Base-by-base conservation (phyloP, 2,113 vertebrate species). In the Xenopus laevis region DNA sequence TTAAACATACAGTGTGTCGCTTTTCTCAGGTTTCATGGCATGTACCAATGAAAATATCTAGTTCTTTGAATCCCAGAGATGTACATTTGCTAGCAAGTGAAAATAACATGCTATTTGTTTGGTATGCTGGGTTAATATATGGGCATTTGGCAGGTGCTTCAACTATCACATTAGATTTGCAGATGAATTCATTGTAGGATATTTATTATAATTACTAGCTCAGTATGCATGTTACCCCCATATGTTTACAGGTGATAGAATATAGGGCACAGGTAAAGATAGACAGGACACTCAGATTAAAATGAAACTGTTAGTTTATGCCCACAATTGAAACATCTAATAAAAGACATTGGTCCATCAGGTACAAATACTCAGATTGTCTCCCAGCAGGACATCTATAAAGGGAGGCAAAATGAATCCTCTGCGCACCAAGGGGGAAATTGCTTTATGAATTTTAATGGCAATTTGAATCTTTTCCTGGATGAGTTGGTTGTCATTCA, bases 1-100 rank as follows among this genome's bases (percentile, higher is more conserved):
- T 50, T 53, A 65, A 83, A 84, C 82, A 76, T 80, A 68, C 79
- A 82, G 82, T 82, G 85, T 83, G 9, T 17, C 82, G 80, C 82
- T 84, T 85, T 72, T 87, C 86, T 85, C 84, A 86, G 86, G 83
- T 86, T 83, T 78, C 67, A 63, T 82, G 71, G 79, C 79, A 83
- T 83, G 80, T 87, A 85, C 85, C 86, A 88, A 88, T 86, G 84
- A 86, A 86, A 87, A 85, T 50, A 79, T 82, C 72, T 69, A 71
- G n/a, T 72, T 78, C 72, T 74, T 74, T 86, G 86, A 83, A 86
- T 83, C 82, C 79, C 83, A 81, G 82, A 84, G 81, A 84, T 71
- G 77, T 77, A 64, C 20, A 67, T 46, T 57, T 45, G 59, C 66
- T 63, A 64, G 23, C 1, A 27, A 27, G 20, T 59, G 27, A 57